Evolutionary conservation across 2,888 invertebrate species (phyloP).

Genomic region (Callimorpha dominula): DNA sequence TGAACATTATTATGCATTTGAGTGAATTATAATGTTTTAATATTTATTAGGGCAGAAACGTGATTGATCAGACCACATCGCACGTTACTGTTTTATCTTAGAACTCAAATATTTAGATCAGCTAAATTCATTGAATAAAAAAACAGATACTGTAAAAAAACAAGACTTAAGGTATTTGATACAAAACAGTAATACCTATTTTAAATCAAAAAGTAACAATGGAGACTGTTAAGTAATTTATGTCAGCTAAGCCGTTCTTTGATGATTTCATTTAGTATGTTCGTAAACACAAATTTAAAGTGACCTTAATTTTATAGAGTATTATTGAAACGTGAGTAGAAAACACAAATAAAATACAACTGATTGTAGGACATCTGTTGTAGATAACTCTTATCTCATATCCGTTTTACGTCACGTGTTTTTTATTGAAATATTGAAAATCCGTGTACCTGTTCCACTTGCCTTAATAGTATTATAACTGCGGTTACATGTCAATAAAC

Average conservation of each 20-base stretch:
- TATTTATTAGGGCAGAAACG: conserved; percentile 40
- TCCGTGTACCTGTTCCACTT: conserved; percentile 59
- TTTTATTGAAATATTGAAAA: conserved; percentile 52
- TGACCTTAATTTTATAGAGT: background rate
- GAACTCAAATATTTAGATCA: conserved; percentile 23
- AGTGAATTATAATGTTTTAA: conserved; percentile 32
- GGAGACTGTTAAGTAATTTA: conserved; percentile 5
- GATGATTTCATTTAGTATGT: background rate
- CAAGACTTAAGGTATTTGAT: background rate
- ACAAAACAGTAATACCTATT: background rate
- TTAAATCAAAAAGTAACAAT: conserved; percentile 5
- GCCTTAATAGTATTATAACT: conserved; percentile 68
- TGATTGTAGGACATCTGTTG: conserved; percentile 27
- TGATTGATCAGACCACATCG: conserved; percentile 42
- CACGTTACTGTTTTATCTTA: conserved; percentile 25
- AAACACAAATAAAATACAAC: conserved; percentile 9
- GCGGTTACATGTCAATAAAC: conserved; percentile 58
- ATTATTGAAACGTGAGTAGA: conserved; percentile 4
- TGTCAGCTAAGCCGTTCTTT: conserved; percentile 2
- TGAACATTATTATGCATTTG: conserved; percentile 23
- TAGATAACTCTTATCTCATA: conserved; percentile 34
- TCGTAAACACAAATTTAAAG: background rate
- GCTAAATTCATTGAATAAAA: background rate
- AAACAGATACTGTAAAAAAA: background rate
- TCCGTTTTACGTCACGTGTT: conserved; percentile 49